These are phyloP conservation scores for Helicoverpa armigera DNA, from an alignment of 1,140 invertebrate genomes.

Conservation along the genomic window DNA sequence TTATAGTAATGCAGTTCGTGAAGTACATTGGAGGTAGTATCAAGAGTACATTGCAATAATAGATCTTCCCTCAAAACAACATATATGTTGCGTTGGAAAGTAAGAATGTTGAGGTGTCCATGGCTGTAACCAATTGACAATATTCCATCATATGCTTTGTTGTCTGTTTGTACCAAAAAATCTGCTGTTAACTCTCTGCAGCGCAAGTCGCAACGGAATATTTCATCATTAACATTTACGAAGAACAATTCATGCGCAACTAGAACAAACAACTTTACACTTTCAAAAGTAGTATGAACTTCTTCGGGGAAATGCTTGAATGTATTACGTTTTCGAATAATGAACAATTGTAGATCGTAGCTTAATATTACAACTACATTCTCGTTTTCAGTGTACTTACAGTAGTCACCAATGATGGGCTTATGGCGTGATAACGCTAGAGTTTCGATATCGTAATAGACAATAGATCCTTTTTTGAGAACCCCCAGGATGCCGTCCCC, in stretches of 20 bases:
- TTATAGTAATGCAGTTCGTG: background rate
- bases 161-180: background rate
- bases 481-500: background rate
- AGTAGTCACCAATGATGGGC: background rate
- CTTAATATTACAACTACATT: background rate
- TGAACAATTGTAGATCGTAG: background rate
- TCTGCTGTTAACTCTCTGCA: background rate
- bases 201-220: background rate
- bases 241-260: background rate
- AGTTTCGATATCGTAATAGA: background rate
- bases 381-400: background rate
- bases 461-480: background rate
- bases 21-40: background rate
- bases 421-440: background rate
- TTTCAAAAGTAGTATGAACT: background rate
- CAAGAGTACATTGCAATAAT: background rate
- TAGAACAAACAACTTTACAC: background rate
- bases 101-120: background rate
- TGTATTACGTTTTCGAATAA: background rate
- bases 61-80: background rate
- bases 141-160: background rate
- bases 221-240: background rate
- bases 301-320: no score
- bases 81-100: background rate
- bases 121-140: background rate